Percentiles rank a stretch among this genome's conserved stretches.
These are phyloP conservation scores for Dendrolimus houi DNA, from an alignment of 2,888 invertebrate species.

Conservation along the genomic window DNA sequence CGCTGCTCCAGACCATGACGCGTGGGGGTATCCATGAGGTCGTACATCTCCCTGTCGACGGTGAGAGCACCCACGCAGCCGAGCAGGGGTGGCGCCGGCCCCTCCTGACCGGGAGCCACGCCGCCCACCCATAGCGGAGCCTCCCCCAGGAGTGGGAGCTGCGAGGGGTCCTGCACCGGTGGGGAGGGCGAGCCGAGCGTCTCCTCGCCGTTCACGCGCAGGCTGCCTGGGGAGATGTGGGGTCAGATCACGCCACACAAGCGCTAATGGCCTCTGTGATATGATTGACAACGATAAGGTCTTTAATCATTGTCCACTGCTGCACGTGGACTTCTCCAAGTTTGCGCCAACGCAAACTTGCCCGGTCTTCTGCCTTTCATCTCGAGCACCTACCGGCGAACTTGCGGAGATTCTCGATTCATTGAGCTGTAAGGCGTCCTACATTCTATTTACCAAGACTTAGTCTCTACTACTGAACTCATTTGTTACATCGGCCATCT, in stretches of 20 bases:
- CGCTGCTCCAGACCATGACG: conserved; percentile 84
- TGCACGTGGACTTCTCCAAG: no score
- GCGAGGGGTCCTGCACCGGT: conserved; percentile 71
- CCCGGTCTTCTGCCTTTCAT: no score
- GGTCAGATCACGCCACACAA: conserved; percentile 18
- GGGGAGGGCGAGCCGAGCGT: conserved; percentile 80
- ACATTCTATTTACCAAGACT: no score
- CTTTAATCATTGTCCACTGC: no score
- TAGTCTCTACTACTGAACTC: no score
- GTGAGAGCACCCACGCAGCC: conserved; percentile 90
- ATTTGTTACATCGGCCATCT: no score
- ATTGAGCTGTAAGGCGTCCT: no score
- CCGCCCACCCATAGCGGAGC: conserved; percentile 91
- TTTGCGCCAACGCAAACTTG: no score
- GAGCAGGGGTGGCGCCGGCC: conserved; percentile 73
- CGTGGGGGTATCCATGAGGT: conserved; percentile 81
- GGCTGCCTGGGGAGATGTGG: conserved; percentile 67
- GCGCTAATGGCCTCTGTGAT: neutral
- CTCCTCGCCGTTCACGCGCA: conserved; percentile 83
- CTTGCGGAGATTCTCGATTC: no score
- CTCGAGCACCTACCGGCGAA: no score
- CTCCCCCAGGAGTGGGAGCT: conserved; percentile 80
- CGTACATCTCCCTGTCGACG: conserved; percentile 82
- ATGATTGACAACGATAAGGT: no score
- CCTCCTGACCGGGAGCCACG: conserved; percentile 81